Base-by-base conservation (phyloP, 2,888 invertebrate genomes). In the Biston betularia region DNA sequence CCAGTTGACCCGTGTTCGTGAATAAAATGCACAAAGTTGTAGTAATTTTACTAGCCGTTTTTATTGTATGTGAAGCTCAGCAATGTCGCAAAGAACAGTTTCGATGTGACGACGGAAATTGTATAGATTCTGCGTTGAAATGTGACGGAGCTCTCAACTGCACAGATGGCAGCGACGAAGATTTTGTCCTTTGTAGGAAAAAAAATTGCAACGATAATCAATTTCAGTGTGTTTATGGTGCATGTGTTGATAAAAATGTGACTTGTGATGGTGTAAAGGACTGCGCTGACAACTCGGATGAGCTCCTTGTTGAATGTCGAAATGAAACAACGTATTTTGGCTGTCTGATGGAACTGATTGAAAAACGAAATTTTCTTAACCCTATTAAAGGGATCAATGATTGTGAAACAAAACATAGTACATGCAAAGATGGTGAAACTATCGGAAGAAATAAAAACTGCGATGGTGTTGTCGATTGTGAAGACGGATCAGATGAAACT, bases 81-180 rank as follows among this genome's bases (percentile, higher is more conserved):
- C 57, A 54, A 14, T 67, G 67, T 12, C 54, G 56, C 9, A 35
- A 56, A 53, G 14, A 44, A 8, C 58, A 67, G 33, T 67, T 67
- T 12, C 52, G 58, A 4, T 68, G 68, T 53, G 54, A 62, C 5
- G 69, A 72, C 40, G 72, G 69, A 6, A 62, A 59, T 15, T 65
- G 66, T 12, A 70, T 72, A 33, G 11, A 14, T 12, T 42, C 59
- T 0, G 44, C 15, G 1, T 11, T 24, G 3, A 68, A 65, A 57
- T 72, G 72, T 24, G 46, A 72, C 11, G 72, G 72, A n/a, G 61
- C 38, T 0, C 53, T 34, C 1, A 40, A 73, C 56, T 73, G 73
- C 38, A 46, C 65, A 0, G 73, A 73, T 14, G 50, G 38, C 3
- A 73, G 70, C 45, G 70, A 73, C 14, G 73, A 73, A 40, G 65